phyloP scores from a whole-genome alignment of 2,113 vertebrate genomes.

The Spea bombifrons region DNA sequence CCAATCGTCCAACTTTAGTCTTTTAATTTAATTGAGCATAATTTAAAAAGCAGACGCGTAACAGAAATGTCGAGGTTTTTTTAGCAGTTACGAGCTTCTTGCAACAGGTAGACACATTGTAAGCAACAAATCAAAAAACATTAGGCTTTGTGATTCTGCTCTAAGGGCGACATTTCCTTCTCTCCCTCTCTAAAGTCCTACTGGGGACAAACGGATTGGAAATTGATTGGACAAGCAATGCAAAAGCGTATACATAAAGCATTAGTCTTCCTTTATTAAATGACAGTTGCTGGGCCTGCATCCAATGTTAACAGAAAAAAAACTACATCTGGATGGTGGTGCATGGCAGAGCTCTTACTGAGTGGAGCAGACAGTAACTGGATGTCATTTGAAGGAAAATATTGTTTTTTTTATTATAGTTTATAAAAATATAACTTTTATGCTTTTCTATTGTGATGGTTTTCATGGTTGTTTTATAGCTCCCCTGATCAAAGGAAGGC shows the following conservation, averaged over 20 bases:
- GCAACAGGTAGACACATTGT: too few species aligned
- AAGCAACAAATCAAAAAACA: too few species aligned
- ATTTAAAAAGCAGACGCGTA: too few species aligned
- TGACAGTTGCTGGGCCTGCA: neutral
- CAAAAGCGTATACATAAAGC: constrained; percentile 22
- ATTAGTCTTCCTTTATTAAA: constrained; percentile 23
- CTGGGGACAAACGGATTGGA: constrained; percentile 11
- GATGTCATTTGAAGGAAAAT: neutral
- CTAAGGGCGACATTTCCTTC: constrained; percentile 8
- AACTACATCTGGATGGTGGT: neutral
- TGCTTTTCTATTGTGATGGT: neutral
- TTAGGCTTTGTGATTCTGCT: neutral
- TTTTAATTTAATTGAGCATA: too few species aligned
- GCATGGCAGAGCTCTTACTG: neutral
- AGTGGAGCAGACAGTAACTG: neutral
- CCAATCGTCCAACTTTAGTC: too few species aligned
- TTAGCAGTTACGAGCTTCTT: too few species aligned
- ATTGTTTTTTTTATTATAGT: neutral
- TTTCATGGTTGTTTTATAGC: neutral
- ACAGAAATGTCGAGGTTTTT: too few species aligned
- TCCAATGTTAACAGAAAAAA: constrained; percentile 10
- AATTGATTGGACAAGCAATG: constrained; percentile 23
- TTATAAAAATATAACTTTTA: neutral
- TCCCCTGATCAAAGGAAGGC: too few species aligned
- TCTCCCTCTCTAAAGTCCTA: neutral